A percentile compares a stretch with the other conserved stretches of the same genome.
Evolutionary conservation across 2,888 invertebrate species (phyloP).

Genomic region (Notocelia uddmanniana): DNA sequence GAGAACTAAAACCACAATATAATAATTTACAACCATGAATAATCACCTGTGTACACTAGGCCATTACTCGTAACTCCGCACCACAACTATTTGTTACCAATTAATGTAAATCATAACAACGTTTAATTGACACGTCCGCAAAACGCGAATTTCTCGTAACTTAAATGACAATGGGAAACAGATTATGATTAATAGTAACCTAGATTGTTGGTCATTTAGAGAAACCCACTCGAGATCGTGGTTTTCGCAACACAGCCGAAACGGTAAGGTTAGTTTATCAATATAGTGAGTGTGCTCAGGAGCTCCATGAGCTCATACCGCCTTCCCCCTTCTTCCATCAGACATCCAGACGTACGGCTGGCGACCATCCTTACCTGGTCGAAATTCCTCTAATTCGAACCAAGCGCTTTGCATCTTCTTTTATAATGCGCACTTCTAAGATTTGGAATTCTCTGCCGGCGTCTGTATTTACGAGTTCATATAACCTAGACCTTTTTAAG

Average conservation of each 20-base stretch:
- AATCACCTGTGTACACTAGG: conserved; percentile 22
- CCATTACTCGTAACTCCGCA: conserved; percentile 2
- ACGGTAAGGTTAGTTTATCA: background rate
- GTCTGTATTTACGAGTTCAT: no score
- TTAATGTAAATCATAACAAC: conserved; percentile 28
- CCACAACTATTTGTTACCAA: conserved; percentile 38
- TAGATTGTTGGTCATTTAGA: conserved; percentile 15
- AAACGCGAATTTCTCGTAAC: conserved; percentile 19
- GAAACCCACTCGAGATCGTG: background rate
- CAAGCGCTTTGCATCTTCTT: no score
- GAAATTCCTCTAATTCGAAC: no score
- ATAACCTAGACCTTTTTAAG: no score
- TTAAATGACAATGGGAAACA: conserved; percentile 32
- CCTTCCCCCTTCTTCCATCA: no score
- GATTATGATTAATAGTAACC: conserved; percentile 37
- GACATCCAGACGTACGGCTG: no score
- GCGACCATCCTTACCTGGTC: no score
- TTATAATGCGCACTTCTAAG: no score
- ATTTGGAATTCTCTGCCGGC: no score
- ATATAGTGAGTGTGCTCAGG: background rate
- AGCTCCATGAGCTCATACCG: no score
- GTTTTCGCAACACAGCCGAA: conserved; percentile 4
- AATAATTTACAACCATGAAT: conserved; percentile 30
- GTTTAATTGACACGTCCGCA: conserved; percentile 34
- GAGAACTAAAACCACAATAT: conserved; percentile 5